A percentile compares a stretch with the other conserved stretches of the same genome.
Conservation (phyloP, 1,140 invertebrate species). For the Campoletis sonorensis region DNA sequence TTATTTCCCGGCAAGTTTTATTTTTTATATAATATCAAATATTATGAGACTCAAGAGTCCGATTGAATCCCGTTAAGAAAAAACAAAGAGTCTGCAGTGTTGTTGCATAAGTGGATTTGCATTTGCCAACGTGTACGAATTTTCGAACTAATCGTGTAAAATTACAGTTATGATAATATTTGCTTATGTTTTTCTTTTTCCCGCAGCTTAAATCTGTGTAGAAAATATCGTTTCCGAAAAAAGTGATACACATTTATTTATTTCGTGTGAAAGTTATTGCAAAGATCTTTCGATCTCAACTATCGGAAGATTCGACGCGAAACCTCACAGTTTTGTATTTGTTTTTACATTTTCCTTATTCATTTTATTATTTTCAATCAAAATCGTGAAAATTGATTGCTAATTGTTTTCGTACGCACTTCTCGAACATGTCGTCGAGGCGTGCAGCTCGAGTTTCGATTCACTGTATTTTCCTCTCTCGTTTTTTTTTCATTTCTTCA, state of each 20-base stretch:
- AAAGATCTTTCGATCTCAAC: background rate
- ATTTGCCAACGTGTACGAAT: too few relatives aligned
- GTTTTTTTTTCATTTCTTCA: background rate
- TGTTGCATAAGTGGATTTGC: too few relatives aligned
- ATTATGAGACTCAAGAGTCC: too few relatives aligned
- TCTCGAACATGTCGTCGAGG: background rate
- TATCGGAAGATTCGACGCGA: background rate
- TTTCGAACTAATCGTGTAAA: too few relatives aligned
- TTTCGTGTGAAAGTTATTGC: slow-evolving; percentile 33
- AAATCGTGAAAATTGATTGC: background rate
- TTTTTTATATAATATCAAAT: too few relatives aligned
- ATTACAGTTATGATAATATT: too few relatives aligned
- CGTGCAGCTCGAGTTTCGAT: background rate
- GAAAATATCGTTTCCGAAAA: too few relatives aligned
- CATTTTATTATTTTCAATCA: background rate
- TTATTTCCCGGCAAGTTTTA: too few relatives aligned
- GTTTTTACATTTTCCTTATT: slow-evolving; percentile 2
- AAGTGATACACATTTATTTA: slow-evolving; percentile 1
- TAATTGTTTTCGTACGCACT: slow-evolving; percentile 21
- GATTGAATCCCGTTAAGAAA: too few relatives aligned
- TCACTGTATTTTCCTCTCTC: background rate
- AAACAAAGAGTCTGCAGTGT: too few relatives aligned
- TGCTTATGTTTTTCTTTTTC: too few relatives aligned
- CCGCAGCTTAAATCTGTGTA: too few relatives aligned
- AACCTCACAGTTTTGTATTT: background rate